Conservation (phyloP, 2,113 vertebrate genomes). For the Catharus bicknelli region DNA sequence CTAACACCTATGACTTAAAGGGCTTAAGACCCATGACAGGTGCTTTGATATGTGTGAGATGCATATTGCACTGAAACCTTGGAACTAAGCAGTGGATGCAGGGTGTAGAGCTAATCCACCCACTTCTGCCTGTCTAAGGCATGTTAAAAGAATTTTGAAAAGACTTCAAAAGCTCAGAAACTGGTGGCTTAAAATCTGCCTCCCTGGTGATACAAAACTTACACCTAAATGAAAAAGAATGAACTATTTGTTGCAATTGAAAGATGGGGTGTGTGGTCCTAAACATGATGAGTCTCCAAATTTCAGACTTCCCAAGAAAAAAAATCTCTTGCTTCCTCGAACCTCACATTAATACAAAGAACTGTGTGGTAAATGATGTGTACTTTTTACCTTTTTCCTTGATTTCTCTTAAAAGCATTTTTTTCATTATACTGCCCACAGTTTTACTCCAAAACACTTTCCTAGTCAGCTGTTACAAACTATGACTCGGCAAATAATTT, state of each 20-base stretch:
- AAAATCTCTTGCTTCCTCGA: neutral
- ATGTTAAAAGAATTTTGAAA: constrained; percentile 22
- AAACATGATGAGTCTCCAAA: neutral
- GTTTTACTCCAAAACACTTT: neutral
- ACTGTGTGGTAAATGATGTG: neutral
- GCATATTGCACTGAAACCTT: neutral
- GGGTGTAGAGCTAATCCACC: constrained; percentile 16
- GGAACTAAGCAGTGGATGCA: constrained; percentile 1
- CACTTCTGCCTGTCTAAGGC: constrained; percentile 32
- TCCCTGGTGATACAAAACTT: neutral
- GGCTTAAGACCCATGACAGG: neutral
- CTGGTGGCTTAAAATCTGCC: neutral
- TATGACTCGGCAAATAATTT: neutral
- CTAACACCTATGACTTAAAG: neutral
- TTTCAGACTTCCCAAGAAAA: neutral
- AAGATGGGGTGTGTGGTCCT: neutral
- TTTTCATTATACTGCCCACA: neutral
- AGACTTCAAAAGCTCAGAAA: constrained; percentile 6
- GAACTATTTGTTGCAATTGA: neutral
- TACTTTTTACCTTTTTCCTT: neutral
- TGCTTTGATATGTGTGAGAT: neutral
- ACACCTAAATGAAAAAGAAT: neutral
- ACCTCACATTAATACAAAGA: neutral
- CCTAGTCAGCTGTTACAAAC: neutral
- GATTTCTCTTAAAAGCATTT: neutral